Base-by-base conservation (phyloP, 2,888 invertebrate species). In the Eilema caniola region DNA sequence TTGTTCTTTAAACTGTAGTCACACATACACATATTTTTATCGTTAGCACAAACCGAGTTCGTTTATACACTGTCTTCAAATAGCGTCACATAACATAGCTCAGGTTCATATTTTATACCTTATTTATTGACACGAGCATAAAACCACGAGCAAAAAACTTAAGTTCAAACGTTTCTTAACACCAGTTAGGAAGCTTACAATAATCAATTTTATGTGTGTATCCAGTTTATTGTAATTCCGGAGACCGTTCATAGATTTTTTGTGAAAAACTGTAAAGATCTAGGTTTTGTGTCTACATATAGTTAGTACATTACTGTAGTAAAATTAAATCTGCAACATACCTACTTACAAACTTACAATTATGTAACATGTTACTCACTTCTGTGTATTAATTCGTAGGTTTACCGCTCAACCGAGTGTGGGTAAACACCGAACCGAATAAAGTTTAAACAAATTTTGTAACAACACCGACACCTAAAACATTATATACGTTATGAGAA, bases 401-500 rank as follows among this genome's bases (percentile, higher is more conserved):
- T 28, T 37, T 59, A 31, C 62, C 59, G 37, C 64, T 23, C 65
- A 61, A 59, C 61, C 60, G 64, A 77, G 65, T 77, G 75, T 79
- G 77, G 76, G 71, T 79, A 79, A 73, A 78, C 73, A 74, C 66
- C 69, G 60, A 61, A 62, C 64, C 67, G 70, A 74, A 69, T 69
- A 75, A 77, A 74, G 68, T 77, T 77, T 57, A 74, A 83, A 76
- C 79, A 75, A 78, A 83, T 77, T 78, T 78, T 62, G 67, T 70
- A 72, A 74, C 76, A 75, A 78, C 77, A 77, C 80, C 74, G 72
- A 70, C 77, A 76, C 69, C 68, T 76, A 62, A 72, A 70, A 71
- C 71, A 74, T 74, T 76, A 24, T 59, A 71, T 65, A 69, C 65
- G 81, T 88, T 86, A 87, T 86, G 84, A 82, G 85, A 88, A 90